phyloP scores from a whole-genome alignment of 2,797 vertebrate species.

The Coranthus polyacanthus region DNA sequence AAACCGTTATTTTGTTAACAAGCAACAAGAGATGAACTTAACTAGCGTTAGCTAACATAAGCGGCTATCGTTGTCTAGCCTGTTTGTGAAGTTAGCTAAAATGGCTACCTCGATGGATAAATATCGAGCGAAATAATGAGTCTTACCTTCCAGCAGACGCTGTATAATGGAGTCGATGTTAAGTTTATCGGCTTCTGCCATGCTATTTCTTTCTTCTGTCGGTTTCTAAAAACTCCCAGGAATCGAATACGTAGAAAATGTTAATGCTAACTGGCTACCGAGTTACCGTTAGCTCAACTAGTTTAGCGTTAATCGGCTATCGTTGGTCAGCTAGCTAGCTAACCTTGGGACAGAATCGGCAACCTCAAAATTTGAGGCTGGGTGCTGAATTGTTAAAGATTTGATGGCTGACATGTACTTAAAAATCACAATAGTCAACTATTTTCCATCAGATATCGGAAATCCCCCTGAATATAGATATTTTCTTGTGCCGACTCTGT shows the following conservation, averaged over 20 bases:
- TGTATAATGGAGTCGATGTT: constrained; percentile 90
- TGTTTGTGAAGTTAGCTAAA: constrained; percentile 61
- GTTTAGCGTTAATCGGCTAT: constrained; percentile 80
- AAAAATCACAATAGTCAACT: constrained; percentile 36
- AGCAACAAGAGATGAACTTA: constrained; percentile 17
- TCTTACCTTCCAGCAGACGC: constrained; percentile 88
- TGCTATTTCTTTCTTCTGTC: constrained; percentile 68
- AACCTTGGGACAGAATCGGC: constrained; percentile 76
- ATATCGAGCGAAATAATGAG: constrained; percentile 47
- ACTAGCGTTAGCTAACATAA: constrained; percentile 7
- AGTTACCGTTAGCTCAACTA: constrained; percentile 68
- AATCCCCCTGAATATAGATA: constrained; percentile 19
- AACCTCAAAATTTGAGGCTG: constrained; percentile 73
- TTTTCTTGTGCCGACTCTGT: constrained; percentile 45
- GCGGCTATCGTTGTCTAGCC: constrained; percentile 59
- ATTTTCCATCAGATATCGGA: constrained; percentile 26
- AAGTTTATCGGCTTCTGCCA: constrained; percentile 88
- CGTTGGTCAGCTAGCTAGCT: constrained; percentile 78
- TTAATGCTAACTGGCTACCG: constrained; percentile 38
- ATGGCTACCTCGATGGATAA: constrained; percentile 70
- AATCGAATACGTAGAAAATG: constrained; percentile 18
- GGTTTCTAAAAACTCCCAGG: constrained; percentile 23
- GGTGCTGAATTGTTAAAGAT: constrained; percentile 27
- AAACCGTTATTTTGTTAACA: neutral
- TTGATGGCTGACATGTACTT: constrained; percentile 54